These are phyloP conservation scores for Anoura caudifer DNA, from an alignment of 2,113 vertebrate species.

Conservation along the genomic window DNA sequence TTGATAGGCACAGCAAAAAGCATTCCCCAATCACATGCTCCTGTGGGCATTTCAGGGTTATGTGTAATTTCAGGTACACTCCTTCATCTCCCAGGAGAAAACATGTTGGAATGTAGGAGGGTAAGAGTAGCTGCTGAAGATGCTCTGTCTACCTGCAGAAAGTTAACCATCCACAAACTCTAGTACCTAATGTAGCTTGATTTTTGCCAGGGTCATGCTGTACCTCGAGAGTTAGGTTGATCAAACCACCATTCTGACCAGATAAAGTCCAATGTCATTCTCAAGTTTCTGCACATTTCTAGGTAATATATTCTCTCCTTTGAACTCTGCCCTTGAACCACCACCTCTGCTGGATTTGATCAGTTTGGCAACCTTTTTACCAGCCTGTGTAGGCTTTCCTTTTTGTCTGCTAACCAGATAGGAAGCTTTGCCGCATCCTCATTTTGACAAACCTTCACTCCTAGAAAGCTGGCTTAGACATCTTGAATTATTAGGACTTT, in stretches of 20 bases:
- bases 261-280: background rate
- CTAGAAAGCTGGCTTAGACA: background rate
- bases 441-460: background rate
- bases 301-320: background rate
- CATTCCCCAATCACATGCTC: background rate
- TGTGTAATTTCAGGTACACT: background rate
- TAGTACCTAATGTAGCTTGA: accelerated
- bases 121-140: background rate
- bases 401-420: background rate
- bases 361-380: background rate
- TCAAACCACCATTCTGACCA: background rate
- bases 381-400: background rate
- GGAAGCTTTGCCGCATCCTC: background rate
- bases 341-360: background rate
- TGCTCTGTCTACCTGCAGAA: background rate
- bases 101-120: background rate
- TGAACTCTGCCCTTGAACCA: background rate
- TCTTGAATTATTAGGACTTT: background rate
- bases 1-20: background rate
- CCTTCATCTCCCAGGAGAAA: background rate
- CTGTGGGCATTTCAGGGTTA: background rate
- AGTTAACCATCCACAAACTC: background rate
- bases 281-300: background rate
- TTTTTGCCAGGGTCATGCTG: background rate
- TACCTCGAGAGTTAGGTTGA: accelerated